These are phyloP conservation scores for Bombus ignitus DNA, from an alignment of 1,140 invertebrate genomes.

Conservation along the genomic window DNA sequence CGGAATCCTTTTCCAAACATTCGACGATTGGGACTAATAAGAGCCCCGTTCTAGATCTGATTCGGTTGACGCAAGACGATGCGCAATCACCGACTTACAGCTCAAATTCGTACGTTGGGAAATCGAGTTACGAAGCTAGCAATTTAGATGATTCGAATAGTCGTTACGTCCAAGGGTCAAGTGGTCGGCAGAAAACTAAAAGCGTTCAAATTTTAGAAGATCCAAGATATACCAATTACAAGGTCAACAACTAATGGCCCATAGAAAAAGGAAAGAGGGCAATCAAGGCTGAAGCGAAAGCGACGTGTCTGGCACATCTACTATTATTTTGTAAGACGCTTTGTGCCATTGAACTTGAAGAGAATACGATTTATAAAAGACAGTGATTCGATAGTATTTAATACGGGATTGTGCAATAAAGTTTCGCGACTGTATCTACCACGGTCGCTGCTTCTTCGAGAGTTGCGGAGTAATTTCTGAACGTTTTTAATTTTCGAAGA, in stretches of 20 bases:
- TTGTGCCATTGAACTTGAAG: constrained; percentile 48
- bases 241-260: constrained; percentile 37
- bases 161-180: constrained; percentile 42
- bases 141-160: neutral
- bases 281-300: neutral
- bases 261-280: neutral
- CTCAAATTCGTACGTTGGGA: constrained; percentile 33
- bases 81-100: constrained; percentile 40
- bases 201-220: constrained; percentile 79
- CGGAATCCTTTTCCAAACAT: constrained; percentile 28
- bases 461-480: neutral
- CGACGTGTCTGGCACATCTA: neutral
- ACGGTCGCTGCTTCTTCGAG: constrained; percentile 33
- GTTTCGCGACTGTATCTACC: constrained; percentile 27
- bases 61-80: constrained; percentile 57
- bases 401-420: constrained; percentile 64
- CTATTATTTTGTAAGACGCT: neutral
- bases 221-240: constrained; percentile 69
- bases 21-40: constrained; percentile 20
- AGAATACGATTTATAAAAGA: neutral
- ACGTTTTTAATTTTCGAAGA: constrained; percentile 3
- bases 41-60: constrained; percentile 71
- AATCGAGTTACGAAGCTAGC: constrained; percentile 60
- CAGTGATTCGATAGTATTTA: constrained; percentile 59
- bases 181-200: constrained; percentile 73